phyloP scores from a whole-genome alignment of 1,140 invertebrate genomes.

The Drosophila teissieri region DNA sequence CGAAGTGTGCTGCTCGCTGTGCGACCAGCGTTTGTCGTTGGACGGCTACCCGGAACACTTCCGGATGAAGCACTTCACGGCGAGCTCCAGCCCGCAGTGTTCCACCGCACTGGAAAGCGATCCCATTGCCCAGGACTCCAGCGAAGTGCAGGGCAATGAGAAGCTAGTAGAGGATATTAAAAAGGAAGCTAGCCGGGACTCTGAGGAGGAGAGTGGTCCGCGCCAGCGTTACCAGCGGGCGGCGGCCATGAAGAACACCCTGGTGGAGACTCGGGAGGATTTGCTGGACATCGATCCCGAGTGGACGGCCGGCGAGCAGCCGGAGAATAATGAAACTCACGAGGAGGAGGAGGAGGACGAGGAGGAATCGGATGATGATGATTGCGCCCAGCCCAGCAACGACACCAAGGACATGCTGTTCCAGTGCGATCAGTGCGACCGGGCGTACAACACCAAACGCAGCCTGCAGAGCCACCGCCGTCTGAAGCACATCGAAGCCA shows the following conservation, averaged over 20 bases:
- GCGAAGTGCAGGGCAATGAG: slow-evolving; percentile 4
- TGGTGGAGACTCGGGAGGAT: slow-evolving; percentile 22
- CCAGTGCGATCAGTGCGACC: slow-evolving; percentile 66
- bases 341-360: slow-evolving; percentile 1
- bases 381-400: neutral
- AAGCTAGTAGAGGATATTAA: slow-evolving; percentile 23
- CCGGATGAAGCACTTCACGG: slow-evolving; percentile 41
- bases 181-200: slow-evolving; percentile 1
- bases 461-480: slow-evolving; percentile 69
- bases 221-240: neutral
- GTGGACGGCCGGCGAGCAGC: slow-evolving; percentile 10
- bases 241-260: slow-evolving; percentile 32
- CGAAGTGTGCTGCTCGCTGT: slow-evolving; percentile 65
- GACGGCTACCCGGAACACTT: slow-evolving; percentile 66
- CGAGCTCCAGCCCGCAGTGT: neutral
- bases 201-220: slow-evolving; percentile 1
- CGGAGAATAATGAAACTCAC: neutral
- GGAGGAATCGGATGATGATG: slow-evolving; percentile 4
- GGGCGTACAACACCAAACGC: slow-evolving; percentile 68
- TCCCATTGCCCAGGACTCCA: slow-evolving; percentile 52
- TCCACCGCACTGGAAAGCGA: slow-evolving; percentile 40
- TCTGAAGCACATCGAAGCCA: slow-evolving; percentile 48
- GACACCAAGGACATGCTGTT: slow-evolving; percentile 69
- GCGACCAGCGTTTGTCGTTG: slow-evolving; percentile 48
- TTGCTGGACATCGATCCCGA: slow-evolving; percentile 26